These are phyloP conservation scores for Micrasema minimum DNA, from an alignment of 1,140 invertebrate genomes.

Conservation along the genomic window DNA sequence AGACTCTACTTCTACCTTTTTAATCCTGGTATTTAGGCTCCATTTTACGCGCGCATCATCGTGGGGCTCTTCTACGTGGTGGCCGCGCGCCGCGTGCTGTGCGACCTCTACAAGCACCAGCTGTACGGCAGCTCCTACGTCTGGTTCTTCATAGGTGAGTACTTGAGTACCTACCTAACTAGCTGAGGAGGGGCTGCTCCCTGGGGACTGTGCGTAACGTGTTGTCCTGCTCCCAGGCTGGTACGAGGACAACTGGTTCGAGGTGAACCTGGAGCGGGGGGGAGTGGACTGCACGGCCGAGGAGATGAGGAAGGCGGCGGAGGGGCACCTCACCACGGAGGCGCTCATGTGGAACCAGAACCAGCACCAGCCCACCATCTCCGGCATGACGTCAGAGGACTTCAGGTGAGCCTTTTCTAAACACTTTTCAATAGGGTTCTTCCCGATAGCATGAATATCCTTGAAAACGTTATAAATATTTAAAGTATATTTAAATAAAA, in stretches of 20 bases:
- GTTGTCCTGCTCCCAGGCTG: constrained; percentile 74
- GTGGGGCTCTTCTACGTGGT: constrained; percentile 98
- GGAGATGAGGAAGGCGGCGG: constrained; percentile 92
- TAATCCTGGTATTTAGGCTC: too few species aligned
- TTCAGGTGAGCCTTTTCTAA: constrained; percentile 72
- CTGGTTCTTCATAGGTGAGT: constrained; percentile 97
- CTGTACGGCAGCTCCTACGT: constrained; percentile 97
- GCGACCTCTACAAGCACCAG: constrained; percentile 95
- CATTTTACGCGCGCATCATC: constrained; percentile 96
- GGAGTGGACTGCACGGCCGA: constrained; percentile 92
- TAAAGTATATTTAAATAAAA: too few species aligned
- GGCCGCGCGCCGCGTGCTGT: constrained; percentile 93
- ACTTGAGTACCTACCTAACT: too few species aligned
- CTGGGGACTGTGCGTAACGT: too few species aligned
- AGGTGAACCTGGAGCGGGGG: constrained; percentile 87
- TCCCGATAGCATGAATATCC: too few species aligned
- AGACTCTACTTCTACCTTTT: too few species aligned
- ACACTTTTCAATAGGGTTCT: too few species aligned
- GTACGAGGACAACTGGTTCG: constrained; percentile 99
- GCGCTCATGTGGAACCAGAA: constrained; percentile 98
- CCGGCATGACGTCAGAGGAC: constrained; percentile 88
- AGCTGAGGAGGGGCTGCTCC: too few species aligned
- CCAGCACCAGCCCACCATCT: constrained; percentile 86
- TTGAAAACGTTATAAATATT: too few species aligned
- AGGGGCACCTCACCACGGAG: constrained; percentile 98